Evolutionary conservation across 2,888 invertebrate genomes (phyloP), one percentile per base, ranked within the genome.

Genomic region (Euplexia lucipara): DNA sequence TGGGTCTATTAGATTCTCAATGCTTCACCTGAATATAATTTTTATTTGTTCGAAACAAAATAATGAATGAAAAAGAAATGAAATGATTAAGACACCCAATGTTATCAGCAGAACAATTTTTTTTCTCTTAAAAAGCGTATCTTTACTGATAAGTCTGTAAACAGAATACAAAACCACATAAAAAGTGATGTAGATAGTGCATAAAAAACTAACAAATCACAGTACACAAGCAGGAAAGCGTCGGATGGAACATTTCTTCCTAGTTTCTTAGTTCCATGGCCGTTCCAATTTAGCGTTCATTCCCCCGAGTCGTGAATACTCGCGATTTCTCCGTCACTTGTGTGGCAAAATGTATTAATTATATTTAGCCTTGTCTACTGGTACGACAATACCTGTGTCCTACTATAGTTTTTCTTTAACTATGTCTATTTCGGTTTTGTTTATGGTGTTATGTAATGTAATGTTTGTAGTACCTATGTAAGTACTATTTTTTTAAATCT

Each of bases 211-310:
- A 37, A 74, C 73, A 71, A 77, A 74, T 74, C 72, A 74, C 35
- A 48, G 42, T 64, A 48, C 57, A 68, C 52, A 42, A 71, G 67
- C 63, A 79, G 67, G 60, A 75, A 79, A 70, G 52, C 70, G 54
- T 66, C 61, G 47, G 61, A 56, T 65, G 53, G 54, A 68, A 72
- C 66, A 75, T 75, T 75, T 74, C 68, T 75, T 81, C 78, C 78
- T 80, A 78, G 82, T 75, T 83, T 78, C 81, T 63, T 72, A 67
- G 72, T 81, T 76, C 81, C 77, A 79, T 71, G 77, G 83, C 78
- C 84, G 86, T 82, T 88, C 86, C 81, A 88, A 87, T 89, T 88
- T 86, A 84, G 83, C 87, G 89, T 85, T 75, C 89, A 77, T 89
- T 89, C 82, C 84, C 86, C 88, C 69, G 80, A 61, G 70, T 78